Evolutionary conservation across 92 coral and sea anemone species (phyloP), one percentile per base, ranked within the genome.

Genomic region (Porites cylindrica): DNA sequence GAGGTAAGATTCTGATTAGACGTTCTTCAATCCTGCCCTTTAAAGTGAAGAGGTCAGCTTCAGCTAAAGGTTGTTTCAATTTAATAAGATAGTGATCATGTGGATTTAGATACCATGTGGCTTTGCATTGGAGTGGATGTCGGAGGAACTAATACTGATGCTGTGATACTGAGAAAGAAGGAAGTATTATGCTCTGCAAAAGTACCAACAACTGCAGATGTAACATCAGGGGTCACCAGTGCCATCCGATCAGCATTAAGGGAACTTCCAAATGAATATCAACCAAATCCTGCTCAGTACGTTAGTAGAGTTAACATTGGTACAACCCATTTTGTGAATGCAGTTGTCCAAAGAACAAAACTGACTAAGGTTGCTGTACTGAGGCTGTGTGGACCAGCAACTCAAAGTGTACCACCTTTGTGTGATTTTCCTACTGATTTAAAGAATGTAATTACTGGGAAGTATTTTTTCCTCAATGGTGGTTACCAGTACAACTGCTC

Each of bases 131-230:
- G 99, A 38, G 93, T 97, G 60, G 99, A 97, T 88, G 99, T 97
- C 32, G 99, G 99, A 8, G 99, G 99, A 60, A 97, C 99, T 29
- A 97, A 97, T 87, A 97, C 99, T 61, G 99, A 97, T 90, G 99
- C 99, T 9, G 97, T 92, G n/a, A 86, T 90, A 23, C 80, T 97
- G 18, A 82, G 69, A 51, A 80, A 89, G 58, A 80, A 89, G 38
- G 78, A 90, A 11, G 85, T 94, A 50, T 18, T 95, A 24, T 92
- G 94, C 47, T 91, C 91, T 69, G 90, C 92, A 52, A 97, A 97
- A 82, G 92, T 87, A 43, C 97, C 98, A 13, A 97, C 99, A 16
- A 95, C 99, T 12, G 70, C 20, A 61, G 95, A 92, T 50, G 87
- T 95, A 7, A 97, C 97, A 10, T 86, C 90, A 17, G 99, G 98